phyloP scores from a whole-genome alignment of 2,113 vertebrate species.

The Chionis minor region DNA sequence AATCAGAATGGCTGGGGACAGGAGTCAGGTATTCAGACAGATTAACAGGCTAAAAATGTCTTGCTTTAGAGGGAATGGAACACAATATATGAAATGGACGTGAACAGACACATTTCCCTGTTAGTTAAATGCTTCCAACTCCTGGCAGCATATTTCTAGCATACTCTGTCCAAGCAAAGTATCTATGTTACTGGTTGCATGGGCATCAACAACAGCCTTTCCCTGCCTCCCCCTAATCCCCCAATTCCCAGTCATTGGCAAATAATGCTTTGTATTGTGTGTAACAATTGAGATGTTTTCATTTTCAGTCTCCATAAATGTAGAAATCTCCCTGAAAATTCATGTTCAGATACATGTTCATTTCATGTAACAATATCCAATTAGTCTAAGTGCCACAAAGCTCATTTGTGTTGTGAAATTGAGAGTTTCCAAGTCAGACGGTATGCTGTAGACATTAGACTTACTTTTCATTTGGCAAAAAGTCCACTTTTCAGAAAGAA shows the following conservation, averaged over 20 bases:
- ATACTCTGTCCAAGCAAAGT: not conserved
- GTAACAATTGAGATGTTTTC: not conserved
- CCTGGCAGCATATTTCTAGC: not conserved
- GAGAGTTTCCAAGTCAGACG: not conserved
- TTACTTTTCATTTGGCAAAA: not conserved
- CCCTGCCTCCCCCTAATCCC: not conserved
- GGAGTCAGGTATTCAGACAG: not conserved
- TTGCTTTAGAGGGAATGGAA: not conserved
- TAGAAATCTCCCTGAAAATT: not conserved
- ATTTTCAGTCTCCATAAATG: not conserved
- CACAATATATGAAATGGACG: not conserved
- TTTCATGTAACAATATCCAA: not conserved
- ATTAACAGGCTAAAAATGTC: not conserved
- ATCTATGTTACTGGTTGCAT: rapidly evolving
- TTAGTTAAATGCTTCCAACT: not conserved
- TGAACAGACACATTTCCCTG: not conserved
- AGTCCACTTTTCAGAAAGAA: not conserved
- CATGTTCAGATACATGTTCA: not conserved
- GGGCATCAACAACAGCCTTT: not conserved
- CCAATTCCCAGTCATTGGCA: not conserved
- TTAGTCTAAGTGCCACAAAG: not conserved
- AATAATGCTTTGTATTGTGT: not conserved
- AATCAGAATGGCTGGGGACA: not conserved
- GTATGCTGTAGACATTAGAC: not conserved
- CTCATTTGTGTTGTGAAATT: not conserved